Percentiles rank a stretch among this genome's conserved stretches.
phyloP scores from a whole-genome alignment of 1,140 invertebrate genomes.

The Nephila pilipes region DNA sequence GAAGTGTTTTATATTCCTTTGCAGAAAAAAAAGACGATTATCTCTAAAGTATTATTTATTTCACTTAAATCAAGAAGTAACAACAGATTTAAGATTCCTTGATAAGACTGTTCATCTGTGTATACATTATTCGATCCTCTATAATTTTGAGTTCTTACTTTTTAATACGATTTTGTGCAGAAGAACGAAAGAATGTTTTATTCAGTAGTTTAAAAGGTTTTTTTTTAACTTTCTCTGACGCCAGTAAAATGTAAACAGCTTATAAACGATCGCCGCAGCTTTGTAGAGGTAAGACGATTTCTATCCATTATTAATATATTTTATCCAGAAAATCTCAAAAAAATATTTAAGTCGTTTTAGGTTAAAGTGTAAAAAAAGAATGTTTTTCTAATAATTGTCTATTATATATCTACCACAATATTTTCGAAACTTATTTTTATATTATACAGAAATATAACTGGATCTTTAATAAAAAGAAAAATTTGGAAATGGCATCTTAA shows the following conservation, averaged over 20 bases:
- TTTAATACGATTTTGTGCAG: neutral
- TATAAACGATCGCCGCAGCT: no score
- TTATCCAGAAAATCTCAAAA: no score
- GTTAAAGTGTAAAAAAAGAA: no score
- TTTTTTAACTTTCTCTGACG: slow-evolving; percentile 1
- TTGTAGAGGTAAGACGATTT: no score
- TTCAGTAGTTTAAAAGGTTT: neutral
- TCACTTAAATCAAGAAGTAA: neutral
- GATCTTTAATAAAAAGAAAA: no score
- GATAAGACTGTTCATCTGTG: neutral
- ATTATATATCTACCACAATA: no score
- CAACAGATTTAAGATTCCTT: neutral
- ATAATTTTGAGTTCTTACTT: neutral
- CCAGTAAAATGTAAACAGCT: neutral
- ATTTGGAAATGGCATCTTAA: no score
- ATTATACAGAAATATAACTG: no score
- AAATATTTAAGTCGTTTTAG: no score
- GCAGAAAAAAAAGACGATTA: neutral
- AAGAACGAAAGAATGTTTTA: neutral
- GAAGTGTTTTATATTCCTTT: neutral
- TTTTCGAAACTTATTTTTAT: no score
- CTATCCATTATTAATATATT: no score
- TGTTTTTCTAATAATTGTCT: no score
- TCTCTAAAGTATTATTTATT: neutral
- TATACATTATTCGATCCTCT: neutral